phyloP scores from a whole-genome alignment of 2,113 vertebrate genomes.

The Centrocercus urophasianus region DNA sequence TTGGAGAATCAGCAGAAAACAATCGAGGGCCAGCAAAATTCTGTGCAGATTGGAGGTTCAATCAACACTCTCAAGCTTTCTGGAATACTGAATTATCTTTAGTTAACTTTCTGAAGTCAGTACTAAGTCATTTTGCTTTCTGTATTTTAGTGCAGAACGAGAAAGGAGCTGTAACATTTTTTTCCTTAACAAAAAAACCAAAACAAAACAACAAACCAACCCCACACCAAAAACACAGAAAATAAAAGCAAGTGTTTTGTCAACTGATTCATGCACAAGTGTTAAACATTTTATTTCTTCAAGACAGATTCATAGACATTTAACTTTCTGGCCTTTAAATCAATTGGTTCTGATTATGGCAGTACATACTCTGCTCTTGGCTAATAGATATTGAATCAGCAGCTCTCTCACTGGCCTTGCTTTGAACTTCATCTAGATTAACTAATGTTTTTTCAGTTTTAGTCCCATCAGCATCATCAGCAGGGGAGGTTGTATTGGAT shows the following conservation, averaged over 20 bases:
- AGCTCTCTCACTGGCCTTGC: not conserved
- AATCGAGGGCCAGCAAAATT: not conserved
- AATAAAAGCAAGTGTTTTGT: not conserved
- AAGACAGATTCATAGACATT: not conserved
- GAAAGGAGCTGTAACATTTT: not conserved
- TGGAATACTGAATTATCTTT: not conserved
- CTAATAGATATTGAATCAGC: not conserved
- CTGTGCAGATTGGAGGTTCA: not conserved
- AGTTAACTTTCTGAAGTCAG: not conserved
- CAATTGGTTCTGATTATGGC: not conserved
- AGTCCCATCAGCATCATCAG: not conserved
- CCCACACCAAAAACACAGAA: not conserved
- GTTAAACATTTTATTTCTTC: not conserved
- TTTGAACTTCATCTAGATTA: not conserved
- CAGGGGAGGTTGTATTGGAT: not conserved
- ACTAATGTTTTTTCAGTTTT: not conserved
- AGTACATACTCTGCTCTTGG: constrained; percentile 62
- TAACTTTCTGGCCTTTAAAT: not conserved
- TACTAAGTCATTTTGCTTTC: not conserved
- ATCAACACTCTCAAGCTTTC: not conserved
- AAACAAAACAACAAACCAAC: too few relatives aligned
- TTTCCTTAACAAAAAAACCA: too few relatives aligned
- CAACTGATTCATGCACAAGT: not conserved
- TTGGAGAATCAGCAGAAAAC: not conserved
- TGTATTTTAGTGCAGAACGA: not conserved